A percentile compares a stretch with the other conserved stretches of the same genome.
These are phyloP conservation scores for Pardalotus punctatus DNA, from an alignment of 2,113 vertebrate genomes.

Conservation along the genomic window DNA sequence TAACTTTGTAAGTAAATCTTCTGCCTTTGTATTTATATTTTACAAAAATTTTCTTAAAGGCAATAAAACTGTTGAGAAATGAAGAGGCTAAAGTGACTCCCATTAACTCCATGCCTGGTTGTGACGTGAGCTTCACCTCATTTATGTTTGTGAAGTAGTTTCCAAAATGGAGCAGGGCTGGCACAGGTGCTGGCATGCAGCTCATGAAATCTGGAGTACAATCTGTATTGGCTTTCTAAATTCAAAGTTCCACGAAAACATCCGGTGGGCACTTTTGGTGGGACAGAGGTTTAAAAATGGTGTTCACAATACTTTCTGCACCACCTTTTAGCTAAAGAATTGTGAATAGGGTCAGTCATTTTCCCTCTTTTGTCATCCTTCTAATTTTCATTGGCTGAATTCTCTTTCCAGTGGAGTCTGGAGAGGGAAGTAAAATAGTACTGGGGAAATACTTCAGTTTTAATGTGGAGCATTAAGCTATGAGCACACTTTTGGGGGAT, in stretches of 20 bases:
- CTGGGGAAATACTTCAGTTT: background rate
- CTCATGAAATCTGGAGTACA: background rate
- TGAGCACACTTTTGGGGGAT: background rate
- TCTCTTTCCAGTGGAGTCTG: background rate
- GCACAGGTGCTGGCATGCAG: background rate
- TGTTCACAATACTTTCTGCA: background rate
- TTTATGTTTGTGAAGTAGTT: background rate
- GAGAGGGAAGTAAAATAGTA: background rate
- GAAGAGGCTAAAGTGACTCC: constrained; percentile 55
- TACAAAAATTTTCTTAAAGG: constrained; percentile 98
- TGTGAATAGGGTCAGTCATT: background rate
- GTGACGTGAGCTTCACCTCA: background rate
- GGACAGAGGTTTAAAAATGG: background rate
- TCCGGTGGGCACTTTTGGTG: background rate
- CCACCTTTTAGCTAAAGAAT: background rate
- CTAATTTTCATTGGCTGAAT: background rate
- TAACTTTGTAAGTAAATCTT: constrained; percentile 99
- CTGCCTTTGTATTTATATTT: constrained; percentile 99
- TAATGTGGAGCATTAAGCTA: background rate
- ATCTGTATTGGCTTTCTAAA: background rate
- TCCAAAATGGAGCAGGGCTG: background rate
- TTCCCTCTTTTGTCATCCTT: background rate
- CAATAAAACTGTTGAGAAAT: constrained; percentile 87
- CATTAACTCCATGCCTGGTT: background rate
- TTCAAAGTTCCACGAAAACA: background rate